phyloP scores from a whole-genome alignment of 2,113 vertebrate species.

The Lepidothrix coronata region DNA sequence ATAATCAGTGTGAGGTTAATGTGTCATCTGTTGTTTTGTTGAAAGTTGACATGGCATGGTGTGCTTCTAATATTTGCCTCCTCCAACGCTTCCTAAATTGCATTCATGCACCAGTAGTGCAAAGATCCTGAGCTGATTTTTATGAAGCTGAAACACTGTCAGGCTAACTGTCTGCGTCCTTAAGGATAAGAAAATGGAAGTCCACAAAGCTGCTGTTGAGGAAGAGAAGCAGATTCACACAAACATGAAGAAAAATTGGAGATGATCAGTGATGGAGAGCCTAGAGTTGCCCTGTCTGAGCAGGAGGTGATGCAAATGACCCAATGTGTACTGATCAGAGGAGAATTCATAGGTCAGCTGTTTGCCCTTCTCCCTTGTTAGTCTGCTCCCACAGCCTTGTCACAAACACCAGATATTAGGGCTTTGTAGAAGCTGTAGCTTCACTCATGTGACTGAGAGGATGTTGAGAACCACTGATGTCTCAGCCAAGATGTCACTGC shows the following conservation, averaged over 20 bases:
- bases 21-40: not conserved
- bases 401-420: not conserved
- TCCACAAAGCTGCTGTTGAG: not conserved
- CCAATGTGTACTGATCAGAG: not conserved
- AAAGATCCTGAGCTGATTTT: not conserved
- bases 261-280: not conserved
- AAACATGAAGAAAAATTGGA: not conserved
- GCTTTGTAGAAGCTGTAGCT: not conserved
- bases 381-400: constrained; percentile 5
- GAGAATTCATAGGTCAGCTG: constrained; percentile 26
- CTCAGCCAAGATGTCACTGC: not conserved
- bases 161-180: not conserved
- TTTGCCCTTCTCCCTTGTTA: not conserved
- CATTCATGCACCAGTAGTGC: not conserved
- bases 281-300: not conserved
- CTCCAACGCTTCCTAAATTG: not conserved
- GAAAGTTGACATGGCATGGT: not conserved
- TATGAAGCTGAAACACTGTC: not conserved
- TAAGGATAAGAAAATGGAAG: not conserved
- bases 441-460: constrained; percentile 37
- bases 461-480: not conserved
- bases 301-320: not conserved
- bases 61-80: not conserved
- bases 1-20: not conserved
- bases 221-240: not conserved